Evolutionary conservation across 2,113 vertebrate species (phyloP).

Genomic region (Lynx canadensis): DNA sequence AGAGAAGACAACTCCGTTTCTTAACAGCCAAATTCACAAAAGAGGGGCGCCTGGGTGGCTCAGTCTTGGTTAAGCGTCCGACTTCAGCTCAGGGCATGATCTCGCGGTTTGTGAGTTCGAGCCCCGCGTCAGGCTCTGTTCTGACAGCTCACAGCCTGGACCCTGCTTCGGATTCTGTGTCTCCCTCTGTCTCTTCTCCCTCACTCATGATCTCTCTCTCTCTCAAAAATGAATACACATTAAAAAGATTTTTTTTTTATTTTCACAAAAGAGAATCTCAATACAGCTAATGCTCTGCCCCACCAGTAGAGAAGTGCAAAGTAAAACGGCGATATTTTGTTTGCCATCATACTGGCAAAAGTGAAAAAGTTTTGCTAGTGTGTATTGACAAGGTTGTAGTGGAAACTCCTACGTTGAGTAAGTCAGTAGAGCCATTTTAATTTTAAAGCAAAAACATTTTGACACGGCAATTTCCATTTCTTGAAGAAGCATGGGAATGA

Average conservation of each 20-base stretch:
- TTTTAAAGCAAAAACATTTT: constrained; percentile 41
- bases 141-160: too few species aligned
- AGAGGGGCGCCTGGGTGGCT: not conserved
- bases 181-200: too few species aligned
- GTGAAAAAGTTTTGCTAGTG: not conserved
- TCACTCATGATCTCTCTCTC: too few species aligned
- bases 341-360: not conserved
- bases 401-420: not conserved
- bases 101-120: too few species aligned
- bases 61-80: too few species aligned
- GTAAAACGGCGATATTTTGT: not conserved
- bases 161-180: too few species aligned
- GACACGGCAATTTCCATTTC: not conserved
- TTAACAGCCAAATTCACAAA: not conserved
- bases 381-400: not conserved
- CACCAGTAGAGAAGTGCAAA: not conserved
- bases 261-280: not conserved
- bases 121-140: too few species aligned
- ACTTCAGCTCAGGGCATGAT: too few species aligned
- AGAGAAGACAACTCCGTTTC: not conserved
- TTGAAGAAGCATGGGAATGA: not conserved
- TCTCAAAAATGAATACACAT: too few species aligned
- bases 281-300: not conserved
- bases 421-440: not conserved
- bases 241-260: too few species aligned